Percentiles rank a stretch among this genome's conserved stretches.
Evolutionary conservation across 2,797 vertebrate genomes (phyloP).

Genomic region (Catamblyrhynchus diadema): DNA sequence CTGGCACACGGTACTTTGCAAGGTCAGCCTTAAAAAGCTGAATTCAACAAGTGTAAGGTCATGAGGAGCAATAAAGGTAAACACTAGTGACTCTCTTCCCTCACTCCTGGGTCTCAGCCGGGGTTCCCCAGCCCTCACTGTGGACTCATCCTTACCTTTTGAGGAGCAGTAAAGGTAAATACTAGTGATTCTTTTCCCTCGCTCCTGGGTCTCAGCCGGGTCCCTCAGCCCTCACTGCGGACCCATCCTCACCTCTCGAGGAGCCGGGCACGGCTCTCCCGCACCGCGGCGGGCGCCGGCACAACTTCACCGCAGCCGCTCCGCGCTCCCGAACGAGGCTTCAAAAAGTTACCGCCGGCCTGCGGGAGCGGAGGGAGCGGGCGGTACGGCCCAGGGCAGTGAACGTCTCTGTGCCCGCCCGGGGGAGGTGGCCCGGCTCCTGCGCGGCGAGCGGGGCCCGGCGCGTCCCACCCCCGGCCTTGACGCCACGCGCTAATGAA

Average conservation of each 20-base stretch:
- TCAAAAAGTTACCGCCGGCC: not conserved
- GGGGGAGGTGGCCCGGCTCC: not conserved
- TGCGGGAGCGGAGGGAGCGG: not conserved
- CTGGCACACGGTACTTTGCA: not conserved
- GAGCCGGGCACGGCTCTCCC: no score
- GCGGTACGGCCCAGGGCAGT: fast-evolving
- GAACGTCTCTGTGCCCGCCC: not conserved
- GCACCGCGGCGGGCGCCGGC: not conserved
- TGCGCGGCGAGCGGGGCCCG: not conserved
- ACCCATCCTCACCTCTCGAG: not conserved
- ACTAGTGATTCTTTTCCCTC: fast-evolving
- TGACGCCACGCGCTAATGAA: slow-evolving; percentile 41
- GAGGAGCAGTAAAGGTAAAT: not conserved
- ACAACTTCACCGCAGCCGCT: not conserved
- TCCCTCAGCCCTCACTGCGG: no score
- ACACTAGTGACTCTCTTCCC: fast-evolving
- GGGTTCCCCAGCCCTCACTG: no score
- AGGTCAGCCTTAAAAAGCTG: not conserved
- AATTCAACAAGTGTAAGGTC: not conserved
- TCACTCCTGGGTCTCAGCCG: not conserved
- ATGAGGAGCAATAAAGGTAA: not conserved
- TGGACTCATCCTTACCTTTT: not conserved
- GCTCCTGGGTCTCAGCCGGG: not conserved
- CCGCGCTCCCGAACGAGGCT: not conserved
- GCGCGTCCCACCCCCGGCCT: slow-evolving; percentile 44